These are phyloP conservation scores for Bettongia penicillata DNA, from an alignment of 2,113 vertebrate species.

Conservation along the genomic window DNA sequence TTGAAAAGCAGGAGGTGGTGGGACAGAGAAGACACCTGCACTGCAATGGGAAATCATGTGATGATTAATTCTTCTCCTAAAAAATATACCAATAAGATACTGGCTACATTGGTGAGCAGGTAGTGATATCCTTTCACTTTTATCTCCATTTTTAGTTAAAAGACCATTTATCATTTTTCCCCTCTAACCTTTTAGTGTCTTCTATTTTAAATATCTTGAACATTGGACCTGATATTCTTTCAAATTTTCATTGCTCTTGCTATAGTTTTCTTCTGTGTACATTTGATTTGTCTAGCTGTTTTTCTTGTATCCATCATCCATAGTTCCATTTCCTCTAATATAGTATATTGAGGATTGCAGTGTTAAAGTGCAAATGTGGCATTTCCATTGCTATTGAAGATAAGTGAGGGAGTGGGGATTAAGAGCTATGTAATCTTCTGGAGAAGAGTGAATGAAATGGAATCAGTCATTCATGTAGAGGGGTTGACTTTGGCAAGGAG, in stretches of 20 bases:
- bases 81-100: background rate
- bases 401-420: background rate
- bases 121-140: background rate
- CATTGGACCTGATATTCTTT: too few species aligned
- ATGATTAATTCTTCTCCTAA: background rate
- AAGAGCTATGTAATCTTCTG: background rate
- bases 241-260: background rate
- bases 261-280: background rate
- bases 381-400: background rate
- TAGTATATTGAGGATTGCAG: background rate
- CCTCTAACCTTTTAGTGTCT: background rate
- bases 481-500: background rate
- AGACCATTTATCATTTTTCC: constrained; percentile 26
- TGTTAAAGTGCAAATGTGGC: background rate
- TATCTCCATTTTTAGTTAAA: background rate
- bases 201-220: background rate
- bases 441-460: background rate
- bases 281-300: background rate
- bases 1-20: background rate
- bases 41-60: background rate
- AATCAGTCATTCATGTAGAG: background rate
- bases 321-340: background rate
- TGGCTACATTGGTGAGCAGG: background rate
- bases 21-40: background rate
- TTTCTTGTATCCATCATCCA: background rate